A percentile compares a stretch with the other conserved stretches of the same genome.
Conservation (phyloP, 2,888 invertebrate genomes). For the Xestia c-nigrum region DNA sequence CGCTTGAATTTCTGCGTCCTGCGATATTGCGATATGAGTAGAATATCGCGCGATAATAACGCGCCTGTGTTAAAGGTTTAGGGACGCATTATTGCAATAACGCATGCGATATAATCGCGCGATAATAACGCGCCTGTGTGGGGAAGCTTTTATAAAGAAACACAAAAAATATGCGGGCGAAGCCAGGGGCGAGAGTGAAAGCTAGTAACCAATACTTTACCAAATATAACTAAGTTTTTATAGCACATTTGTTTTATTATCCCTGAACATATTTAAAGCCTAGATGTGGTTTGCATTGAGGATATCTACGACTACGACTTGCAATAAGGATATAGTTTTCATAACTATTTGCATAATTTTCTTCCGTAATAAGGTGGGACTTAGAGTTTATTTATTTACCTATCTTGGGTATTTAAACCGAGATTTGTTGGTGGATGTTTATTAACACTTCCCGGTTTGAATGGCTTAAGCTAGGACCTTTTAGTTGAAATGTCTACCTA, state of each 20-base stretch:
- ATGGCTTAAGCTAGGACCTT: constrained; percentile 9
- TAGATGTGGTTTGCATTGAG: constrained; percentile 14
- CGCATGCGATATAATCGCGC: no score
- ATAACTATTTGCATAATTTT: constrained; percentile 55
- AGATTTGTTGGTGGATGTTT: constrained; percentile 1
- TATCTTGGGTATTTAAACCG: constrained; percentile 28
- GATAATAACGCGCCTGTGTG: no score
- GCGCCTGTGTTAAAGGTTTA: no score
- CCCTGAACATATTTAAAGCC: constrained; percentile 14
- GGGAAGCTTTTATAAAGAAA: neutral
- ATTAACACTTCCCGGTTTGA: constrained; percentile 20
- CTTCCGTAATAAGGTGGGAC: constrained; percentile 41
- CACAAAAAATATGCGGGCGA: neutral
- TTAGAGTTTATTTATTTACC: constrained; percentile 41
- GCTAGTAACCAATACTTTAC: neutral
- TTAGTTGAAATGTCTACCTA: constrained; percentile 10
- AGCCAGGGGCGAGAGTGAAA: neutral
- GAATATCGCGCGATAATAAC: no score
- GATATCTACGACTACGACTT: constrained; percentile 34
- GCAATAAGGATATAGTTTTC: constrained; percentile 54
- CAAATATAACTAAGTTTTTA: neutral
- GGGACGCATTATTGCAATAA: no score
- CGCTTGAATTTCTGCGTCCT: no score
- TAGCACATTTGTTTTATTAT: constrained; percentile 24
- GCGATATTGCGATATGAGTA: no score